Conservation (phyloP, 2,113 vertebrate genomes). For the Myxocyprinus asiaticus region DNA sequence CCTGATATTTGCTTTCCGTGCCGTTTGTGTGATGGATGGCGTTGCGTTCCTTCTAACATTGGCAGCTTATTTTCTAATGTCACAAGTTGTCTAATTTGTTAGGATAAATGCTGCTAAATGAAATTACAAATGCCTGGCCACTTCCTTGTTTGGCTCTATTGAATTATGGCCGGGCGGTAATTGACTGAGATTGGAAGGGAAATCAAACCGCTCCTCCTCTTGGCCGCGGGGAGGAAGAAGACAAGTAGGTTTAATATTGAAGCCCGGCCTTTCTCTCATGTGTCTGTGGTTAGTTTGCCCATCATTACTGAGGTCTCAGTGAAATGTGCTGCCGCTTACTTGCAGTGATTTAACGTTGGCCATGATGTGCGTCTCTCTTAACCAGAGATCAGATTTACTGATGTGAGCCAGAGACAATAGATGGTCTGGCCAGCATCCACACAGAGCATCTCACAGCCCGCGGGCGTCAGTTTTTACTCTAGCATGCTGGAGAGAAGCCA, state of each 20-base stretch:
- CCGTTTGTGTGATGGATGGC: slow-evolving; percentile 38
- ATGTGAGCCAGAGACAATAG: slow-evolving; percentile 54
- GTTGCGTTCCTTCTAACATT: slow-evolving; percentile 37
- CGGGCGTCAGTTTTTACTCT: slow-evolving; percentile 45
- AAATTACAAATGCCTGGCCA: slow-evolving; percentile 71
- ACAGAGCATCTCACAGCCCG: slow-evolving; percentile 4
- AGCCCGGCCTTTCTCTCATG: slow-evolving; percentile 18
- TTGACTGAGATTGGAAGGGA: slow-evolving; percentile 68
- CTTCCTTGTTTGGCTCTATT: slow-evolving; percentile 69
- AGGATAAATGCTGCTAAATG: slow-evolving; percentile 71
- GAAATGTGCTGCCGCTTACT: slow-evolving; percentile 62
- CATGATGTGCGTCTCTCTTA: slow-evolving; percentile 67
- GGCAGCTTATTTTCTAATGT: slow-evolving; percentile 55
- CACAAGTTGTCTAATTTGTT: slow-evolving; percentile 68
- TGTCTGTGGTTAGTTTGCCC: slow-evolving; percentile 26
- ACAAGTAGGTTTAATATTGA: slow-evolving; percentile 75
- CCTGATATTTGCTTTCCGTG: background rate
- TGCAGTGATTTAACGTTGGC: slow-evolving; percentile 64
- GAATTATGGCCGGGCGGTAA: slow-evolving; percentile 66
- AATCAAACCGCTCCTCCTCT: slow-evolving; percentile 46
- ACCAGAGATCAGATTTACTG: slow-evolving; percentile 69
- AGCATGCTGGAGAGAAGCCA: background rate
- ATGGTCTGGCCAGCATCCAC: slow-evolving; percentile 50
- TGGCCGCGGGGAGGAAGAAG: slow-evolving; percentile 57
- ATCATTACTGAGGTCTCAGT: slow-evolving; percentile 44